Conservation (phyloP, 2,888 invertebrate genomes). For the Cephus spinipes region DNA sequence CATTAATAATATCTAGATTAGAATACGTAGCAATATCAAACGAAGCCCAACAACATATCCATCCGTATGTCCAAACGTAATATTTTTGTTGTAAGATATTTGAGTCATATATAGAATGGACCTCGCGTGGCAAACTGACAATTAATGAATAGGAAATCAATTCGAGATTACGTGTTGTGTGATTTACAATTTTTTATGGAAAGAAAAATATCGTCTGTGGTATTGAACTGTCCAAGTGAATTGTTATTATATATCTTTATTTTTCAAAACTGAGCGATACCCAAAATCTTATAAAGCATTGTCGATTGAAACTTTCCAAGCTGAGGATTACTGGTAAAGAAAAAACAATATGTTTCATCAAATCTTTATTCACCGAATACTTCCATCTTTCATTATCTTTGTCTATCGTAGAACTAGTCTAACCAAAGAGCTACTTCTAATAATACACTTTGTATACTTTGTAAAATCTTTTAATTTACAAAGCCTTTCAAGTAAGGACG, state of each 20-base stretch:
- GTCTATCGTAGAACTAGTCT: background rate
- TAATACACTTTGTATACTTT: background rate
- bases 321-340: background rate
- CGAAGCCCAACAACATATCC: background rate
- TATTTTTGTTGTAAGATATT: background rate
- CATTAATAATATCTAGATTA: background rate
- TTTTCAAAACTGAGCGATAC: background rate
- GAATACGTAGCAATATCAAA: background rate
- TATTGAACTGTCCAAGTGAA: background rate
- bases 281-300: background rate
- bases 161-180: conserved; percentile 5
- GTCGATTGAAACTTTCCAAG: background rate
- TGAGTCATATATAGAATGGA: background rate
- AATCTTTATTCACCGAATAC: background rate
- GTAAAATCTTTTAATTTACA: background rate
- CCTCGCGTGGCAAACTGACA: conserved; percentile 12
- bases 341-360: background rate
- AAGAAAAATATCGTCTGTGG: background rate
- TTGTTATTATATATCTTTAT: background rate
- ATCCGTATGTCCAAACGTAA: background rate
- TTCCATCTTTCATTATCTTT: background rate
- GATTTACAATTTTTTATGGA: conserved; percentile 18
- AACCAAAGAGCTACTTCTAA: background rate
- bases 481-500: background rate
- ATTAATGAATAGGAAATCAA: background rate